Conservation (phyloP, 2,888 invertebrate species). For the Drosophila subquinaria region DNA sequence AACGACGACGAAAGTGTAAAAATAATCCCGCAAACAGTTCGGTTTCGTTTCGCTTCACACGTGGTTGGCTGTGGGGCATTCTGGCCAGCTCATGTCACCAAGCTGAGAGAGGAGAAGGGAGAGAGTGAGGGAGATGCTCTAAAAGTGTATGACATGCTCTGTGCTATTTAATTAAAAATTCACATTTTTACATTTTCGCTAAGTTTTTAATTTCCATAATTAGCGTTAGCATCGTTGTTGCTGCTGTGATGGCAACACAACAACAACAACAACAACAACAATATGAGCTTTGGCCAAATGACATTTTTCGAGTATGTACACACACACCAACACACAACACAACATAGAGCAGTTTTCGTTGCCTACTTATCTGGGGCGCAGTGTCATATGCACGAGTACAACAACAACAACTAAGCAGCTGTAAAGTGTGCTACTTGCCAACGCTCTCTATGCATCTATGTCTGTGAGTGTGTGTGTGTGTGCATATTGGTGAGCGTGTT, state of each 20-base stretch:
- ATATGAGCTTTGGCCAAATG: conserved; percentile 43
- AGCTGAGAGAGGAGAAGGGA: conserved; percentile 22
- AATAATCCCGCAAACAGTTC: conserved; percentile 57
- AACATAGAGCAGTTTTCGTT: conserved; percentile 55
- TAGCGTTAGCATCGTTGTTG: conserved; percentile 61
- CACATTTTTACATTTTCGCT: conserved; percentile 74
- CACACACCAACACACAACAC: conserved; percentile 33
- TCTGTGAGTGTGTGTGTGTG: conserved; percentile 17
- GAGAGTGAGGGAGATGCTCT: conserved; percentile 16
- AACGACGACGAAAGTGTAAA: conserved; percentile 28
- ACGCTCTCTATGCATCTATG: conserved; percentile 9
- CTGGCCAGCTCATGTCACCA: conserved; percentile 59
- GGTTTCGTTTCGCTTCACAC: conserved; percentile 55
- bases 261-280: conserved; percentile 27
- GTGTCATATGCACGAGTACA: conserved; percentile 54
- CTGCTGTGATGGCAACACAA: conserved; percentile 9
- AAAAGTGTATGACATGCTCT: conserved; percentile 32
- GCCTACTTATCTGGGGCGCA: conserved; percentile 77
- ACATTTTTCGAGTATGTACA: conserved; percentile 51
- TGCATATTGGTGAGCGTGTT: conserved; percentile 52
- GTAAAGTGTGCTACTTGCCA: conserved; percentile 53
- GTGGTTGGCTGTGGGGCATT: conserved; percentile 64
- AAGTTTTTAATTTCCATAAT: conserved; percentile 81
- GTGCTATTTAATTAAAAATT: conserved; percentile 79
- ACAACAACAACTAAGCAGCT: conserved; percentile 57